Percentiles rank a stretch among this genome's conserved stretches.
phyloP scores from a whole-genome alignment of 2,797 vertebrate species.

The Smutsia gigantea region DNA sequence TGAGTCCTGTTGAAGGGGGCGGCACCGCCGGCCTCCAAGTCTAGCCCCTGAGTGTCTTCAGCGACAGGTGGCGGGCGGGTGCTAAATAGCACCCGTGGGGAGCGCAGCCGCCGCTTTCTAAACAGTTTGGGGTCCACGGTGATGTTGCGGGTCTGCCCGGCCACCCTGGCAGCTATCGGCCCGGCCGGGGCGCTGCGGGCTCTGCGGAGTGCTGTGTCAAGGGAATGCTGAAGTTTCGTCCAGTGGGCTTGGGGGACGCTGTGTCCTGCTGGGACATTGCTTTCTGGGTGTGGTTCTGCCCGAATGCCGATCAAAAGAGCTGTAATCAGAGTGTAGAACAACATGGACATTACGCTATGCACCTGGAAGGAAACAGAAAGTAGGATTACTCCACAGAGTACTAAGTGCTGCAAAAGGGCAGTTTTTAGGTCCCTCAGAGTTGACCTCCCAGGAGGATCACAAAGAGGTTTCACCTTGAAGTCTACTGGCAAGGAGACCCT shows the following conservation, averaged over 20 bases:
- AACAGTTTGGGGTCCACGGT: conserved; percentile 94
- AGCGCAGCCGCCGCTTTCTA: conserved; percentile 91
- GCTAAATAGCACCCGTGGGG: conserved; percentile 95
- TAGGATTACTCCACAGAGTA: neutral
- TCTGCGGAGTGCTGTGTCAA: conserved; percentile 79
- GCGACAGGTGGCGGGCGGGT: conserved; percentile 89
- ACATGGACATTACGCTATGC: conserved; percentile 94
- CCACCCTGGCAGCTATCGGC: conserved; percentile 75
- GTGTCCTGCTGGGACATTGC: conserved; percentile 87
- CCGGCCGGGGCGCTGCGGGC: conserved; percentile 59
- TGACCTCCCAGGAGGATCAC: neutral
- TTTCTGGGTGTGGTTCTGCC: conserved; percentile 91
- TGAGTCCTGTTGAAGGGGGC: conserved; percentile 86
- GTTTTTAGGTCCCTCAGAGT: neutral
- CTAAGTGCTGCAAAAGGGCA: rapidly evolving
- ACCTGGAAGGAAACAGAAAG: conserved; percentile 83
- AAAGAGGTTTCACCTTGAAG: neutral
- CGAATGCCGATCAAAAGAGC: conserved; percentile 94
- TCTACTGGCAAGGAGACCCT: neutral
- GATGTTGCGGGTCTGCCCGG: conserved; percentile 82
- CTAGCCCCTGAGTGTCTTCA: conserved; percentile 79
- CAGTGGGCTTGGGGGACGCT: conserved; percentile 74
- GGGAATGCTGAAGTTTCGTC: conserved; percentile 71
- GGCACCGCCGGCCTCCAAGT: conserved; percentile 49
- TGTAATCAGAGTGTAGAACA: conserved; percentile 96